Conservation (phyloP, 2,888 invertebrate species). For the Drosophila longiperda region DNA sequence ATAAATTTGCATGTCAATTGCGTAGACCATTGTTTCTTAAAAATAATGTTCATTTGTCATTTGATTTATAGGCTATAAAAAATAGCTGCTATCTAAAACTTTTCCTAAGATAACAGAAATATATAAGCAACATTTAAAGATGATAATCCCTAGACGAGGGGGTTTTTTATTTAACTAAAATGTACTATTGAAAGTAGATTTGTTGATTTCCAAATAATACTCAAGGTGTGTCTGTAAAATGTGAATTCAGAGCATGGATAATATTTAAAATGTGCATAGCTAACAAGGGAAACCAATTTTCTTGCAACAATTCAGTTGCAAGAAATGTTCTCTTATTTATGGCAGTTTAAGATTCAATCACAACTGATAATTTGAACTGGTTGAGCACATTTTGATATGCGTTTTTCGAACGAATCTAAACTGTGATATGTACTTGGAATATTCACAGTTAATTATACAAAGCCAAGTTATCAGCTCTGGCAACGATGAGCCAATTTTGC, state of each 20-base stretch:
- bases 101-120: background rate
- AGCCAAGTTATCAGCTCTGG: constrained; percentile 64
- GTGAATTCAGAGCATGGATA: background rate
- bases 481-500: constrained; percentile 24
- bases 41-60: background rate
- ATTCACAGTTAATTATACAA: constrained; percentile 69
- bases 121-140: background rate
- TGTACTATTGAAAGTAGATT: background rate
- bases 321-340: background rate
- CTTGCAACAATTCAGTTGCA: background rate
- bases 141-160: no score
- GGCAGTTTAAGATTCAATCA: constrained; percentile 7
- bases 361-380: constrained; percentile 5
- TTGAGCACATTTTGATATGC: constrained; percentile 9
- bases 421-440: constrained; percentile 11
- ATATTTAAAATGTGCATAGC: background rate
- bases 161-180: background rate
- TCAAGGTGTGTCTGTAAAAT: background rate
- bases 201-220: background rate
- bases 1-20: constrained; percentile 1
- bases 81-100: background rate
- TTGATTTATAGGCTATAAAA: background rate
- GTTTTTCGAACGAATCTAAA: constrained; percentile 22
- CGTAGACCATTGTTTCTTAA: background rate
- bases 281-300: background rate